These are phyloP conservation scores for Mormyrus lacerda DNA, from an alignment of 2,113 vertebrate species.

Conservation along the genomic window DNA sequence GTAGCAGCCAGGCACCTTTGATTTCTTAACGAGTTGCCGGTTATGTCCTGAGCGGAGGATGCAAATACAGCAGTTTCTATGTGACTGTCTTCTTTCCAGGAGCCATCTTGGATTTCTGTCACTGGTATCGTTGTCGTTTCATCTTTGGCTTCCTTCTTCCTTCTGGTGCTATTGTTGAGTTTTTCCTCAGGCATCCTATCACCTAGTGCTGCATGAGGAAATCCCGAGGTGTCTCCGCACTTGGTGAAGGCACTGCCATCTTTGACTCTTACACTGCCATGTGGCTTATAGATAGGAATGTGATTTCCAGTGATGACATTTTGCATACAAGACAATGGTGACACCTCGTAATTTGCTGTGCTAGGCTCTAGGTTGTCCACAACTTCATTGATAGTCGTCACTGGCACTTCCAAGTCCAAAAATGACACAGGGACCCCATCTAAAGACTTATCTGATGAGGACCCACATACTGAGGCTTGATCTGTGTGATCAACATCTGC, in stretches of 20 bases:
- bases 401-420: conserved; percentile 68
- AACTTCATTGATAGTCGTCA: conserved; percentile 83
- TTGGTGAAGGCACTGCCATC: conserved; percentile 64
- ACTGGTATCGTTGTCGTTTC: not conserved
- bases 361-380: conserved; percentile 46
- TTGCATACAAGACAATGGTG: conserved; percentile 15
- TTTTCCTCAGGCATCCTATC: not conserved
- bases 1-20: not conserved
- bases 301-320: conserved; percentile 31
- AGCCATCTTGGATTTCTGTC: not conserved
- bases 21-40: not conserved
- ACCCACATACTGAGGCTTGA: conserved; percentile 29
- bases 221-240: conserved; percentile 27
- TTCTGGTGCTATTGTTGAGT: not conserved
- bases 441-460: conserved; percentile 31
- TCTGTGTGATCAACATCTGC: conserved; percentile 46
- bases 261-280: conserved; percentile 50
- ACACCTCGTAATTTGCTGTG: conserved; percentile 33
- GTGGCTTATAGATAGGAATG: conserved; percentile 4
- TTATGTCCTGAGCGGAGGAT: not conserved
- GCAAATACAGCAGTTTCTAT: not conserved
- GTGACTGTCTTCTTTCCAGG: not conserved
- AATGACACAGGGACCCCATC: conserved; percentile 36
- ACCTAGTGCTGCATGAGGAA: conserved; percentile 21
- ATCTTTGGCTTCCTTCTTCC: not conserved